A percentile compares a stretch with the other conserved stretches of the same genome.
These are phyloP conservation scores for Trachelus stipa DNA, from an alignment of 2,888 invertebrate species.

Conservation along the genomic window DNA sequence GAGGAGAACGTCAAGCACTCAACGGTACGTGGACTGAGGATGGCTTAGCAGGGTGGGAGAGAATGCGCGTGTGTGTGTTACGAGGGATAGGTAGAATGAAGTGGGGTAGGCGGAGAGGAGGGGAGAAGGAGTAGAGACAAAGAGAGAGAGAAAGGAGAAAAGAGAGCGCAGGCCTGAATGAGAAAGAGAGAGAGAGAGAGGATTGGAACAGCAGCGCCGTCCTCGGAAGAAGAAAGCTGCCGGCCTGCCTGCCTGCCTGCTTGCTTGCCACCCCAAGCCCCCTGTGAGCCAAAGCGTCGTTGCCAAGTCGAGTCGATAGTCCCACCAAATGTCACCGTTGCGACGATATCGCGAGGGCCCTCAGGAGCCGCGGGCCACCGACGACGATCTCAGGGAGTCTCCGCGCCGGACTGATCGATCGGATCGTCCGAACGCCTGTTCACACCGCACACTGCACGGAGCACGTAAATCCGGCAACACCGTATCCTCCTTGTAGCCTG, in stretches of 20 bases:
- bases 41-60: conserved; percentile 21
- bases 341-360: conserved; percentile 23
- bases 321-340: conserved; percentile 34
- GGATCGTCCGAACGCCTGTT: conserved; percentile 12
- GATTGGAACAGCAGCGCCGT: conserved; percentile 50
- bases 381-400: conserved; percentile 9
- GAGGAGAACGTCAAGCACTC: conserved; percentile 28
- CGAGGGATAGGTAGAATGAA: conserved; percentile 28
- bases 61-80: conserved; percentile 17
- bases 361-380: conserved; percentile 5
- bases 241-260: conserved; percentile 37
- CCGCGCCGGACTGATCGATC: conserved; percentile 9
- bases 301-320: conserved; percentile 53
- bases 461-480: conserved; percentile 47
- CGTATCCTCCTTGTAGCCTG: conserved; percentile 47
- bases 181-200: conserved; percentile 35
- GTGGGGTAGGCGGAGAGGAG: neutral
- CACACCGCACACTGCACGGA: conserved; percentile 23
- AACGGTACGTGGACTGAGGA: conserved; percentile 35
- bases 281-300: conserved; percentile 48
- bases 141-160: conserved; percentile 25
- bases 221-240: conserved; percentile 56
- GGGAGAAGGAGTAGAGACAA: conserved; percentile 16
- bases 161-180: conserved; percentile 35
- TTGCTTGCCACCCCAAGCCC: conserved; percentile 51